Percentiles rank a stretch among this genome's conserved stretches.
phyloP scores from a whole-genome alignment of 2,888 invertebrate genomes.

The Thysanoteuthis rhombus region DNA sequence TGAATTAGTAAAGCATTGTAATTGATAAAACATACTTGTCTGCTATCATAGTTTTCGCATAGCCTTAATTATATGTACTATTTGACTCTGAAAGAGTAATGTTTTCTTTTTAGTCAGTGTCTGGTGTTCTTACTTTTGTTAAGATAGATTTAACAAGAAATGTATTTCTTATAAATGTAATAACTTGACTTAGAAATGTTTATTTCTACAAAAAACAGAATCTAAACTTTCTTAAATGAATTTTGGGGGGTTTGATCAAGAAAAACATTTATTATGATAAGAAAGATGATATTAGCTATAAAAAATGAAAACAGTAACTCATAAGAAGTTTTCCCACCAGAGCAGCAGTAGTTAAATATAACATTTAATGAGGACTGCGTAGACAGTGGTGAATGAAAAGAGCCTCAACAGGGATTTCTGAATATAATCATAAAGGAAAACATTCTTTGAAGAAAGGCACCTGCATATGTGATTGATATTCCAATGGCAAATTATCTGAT shows the following conservation, averaged over 20 bases:
- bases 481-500: background rate
- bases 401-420: background rate
- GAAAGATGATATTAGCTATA: too few relatives aligned
- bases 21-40: background rate
- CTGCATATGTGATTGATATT: background rate
- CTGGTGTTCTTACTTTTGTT: background rate
- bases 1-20: background rate
- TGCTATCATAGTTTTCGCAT: background rate
- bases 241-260: too few relatives aligned
- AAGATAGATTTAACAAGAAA: too few relatives aligned
- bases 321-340: background rate
- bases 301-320: background rate
- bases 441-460: background rate
- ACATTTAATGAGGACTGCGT: background rate
- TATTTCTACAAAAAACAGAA: background rate
- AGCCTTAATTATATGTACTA: background rate
- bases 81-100: background rate
- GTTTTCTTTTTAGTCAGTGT: background rate
- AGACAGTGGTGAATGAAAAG: background rate
- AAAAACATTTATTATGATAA: too few relatives aligned
- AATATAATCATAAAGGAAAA: background rate
- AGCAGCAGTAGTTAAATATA: slow-evolving; percentile 12
- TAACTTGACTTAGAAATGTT: background rate
- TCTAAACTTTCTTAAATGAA: background rate
- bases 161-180: background rate